A percentile compares a stretch with the other conserved stretches of the same genome.
These are phyloP conservation scores for Phrynocephalus versicolor DNA, from an alignment of 2,113 vertebrate genomes.

Conservation along the genomic window DNA sequence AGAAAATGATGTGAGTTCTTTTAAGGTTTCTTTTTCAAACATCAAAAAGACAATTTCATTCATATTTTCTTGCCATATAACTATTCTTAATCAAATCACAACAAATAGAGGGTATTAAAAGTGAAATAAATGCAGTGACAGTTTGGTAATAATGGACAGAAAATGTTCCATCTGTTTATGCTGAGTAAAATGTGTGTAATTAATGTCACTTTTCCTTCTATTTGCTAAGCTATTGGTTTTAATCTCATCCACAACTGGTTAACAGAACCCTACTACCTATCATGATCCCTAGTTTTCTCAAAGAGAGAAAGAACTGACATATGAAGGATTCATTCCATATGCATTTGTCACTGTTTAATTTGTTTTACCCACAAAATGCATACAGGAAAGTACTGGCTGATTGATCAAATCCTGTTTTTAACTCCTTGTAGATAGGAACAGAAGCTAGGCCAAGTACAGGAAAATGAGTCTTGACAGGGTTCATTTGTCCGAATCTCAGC, in stretches of 20 bases:
- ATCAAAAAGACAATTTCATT: slow-evolving; percentile 35
- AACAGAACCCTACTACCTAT: slow-evolving; percentile 68
- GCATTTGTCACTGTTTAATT: slow-evolving; percentile 29
- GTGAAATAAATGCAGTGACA: slow-evolving; percentile 78
- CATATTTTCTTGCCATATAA: slow-evolving; percentile 76
- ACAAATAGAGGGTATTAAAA: slow-evolving; percentile 82
- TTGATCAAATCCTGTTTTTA: too few relatives aligned
- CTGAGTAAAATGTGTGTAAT: slow-evolving; percentile 76
- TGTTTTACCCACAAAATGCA: not conserved
- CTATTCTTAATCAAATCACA: slow-evolving; percentile 81
- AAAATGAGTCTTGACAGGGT: too few relatives aligned
- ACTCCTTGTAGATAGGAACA: too few relatives aligned
- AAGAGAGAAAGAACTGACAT: slow-evolving; percentile 55
- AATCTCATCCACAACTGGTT: slow-evolving; percentile 75
- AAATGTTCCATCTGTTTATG: slow-evolving; percentile 81
- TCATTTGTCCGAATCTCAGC: too few relatives aligned
- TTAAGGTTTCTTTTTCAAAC: not conserved
- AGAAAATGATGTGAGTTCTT: too few relatives aligned
- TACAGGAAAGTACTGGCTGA: not conserved
- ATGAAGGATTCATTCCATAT: slow-evolving; percentile 33
- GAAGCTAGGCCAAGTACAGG: too few relatives aligned
- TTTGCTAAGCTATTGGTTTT: slow-evolving; percentile 85
- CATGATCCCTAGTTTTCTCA: slow-evolving; percentile 61
- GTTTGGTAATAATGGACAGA: slow-evolving; percentile 79
- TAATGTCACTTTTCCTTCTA: slow-evolving; percentile 83